These are phyloP conservation scores for Aleiodes leptofemur DNA, from an alignment of 2,888 invertebrate genomes.

Conservation along the genomic window DNA sequence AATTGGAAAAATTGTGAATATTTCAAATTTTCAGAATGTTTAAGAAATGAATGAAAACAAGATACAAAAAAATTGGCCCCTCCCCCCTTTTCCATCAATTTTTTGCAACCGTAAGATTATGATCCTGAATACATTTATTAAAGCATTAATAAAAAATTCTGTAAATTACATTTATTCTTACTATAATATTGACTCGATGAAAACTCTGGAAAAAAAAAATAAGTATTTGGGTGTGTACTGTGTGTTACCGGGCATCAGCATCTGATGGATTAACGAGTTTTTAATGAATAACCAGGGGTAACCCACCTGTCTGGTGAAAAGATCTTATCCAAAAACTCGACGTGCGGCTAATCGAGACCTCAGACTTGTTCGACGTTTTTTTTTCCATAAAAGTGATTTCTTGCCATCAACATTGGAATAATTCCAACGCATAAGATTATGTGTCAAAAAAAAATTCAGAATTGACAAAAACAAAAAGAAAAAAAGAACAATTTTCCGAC, in stretches of 20 bases:
- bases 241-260: constrained; percentile 50
- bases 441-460: too few species aligned
- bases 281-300: constrained; percentile 63
- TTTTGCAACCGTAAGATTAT: too few species aligned
- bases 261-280: constrained; percentile 66
- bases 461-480: too few species aligned
- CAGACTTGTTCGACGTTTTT: constrained; percentile 7
- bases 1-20: too few species aligned
- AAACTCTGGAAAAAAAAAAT: not conserved
- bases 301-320: constrained; percentile 59
- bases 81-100: too few species aligned
- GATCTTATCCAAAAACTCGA: constrained; percentile 57
- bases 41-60: too few species aligned
- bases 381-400: constrained; percentile 15
- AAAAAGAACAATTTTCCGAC: too few species aligned
- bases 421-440: not conserved
- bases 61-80: too few species aligned
- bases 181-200: constrained; percentile 23
- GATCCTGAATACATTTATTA: too few species aligned
- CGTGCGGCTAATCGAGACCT: constrained; percentile 52
- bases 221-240: constrained; percentile 24
- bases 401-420: not conserved
- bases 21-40: too few species aligned
- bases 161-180: not conserved
- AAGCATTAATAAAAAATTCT: too few species aligned